These are phyloP conservation scores for Monomorium pharaonis DNA, from an alignment of 1,140 invertebrate species.

Conservation along the genomic window DNA sequence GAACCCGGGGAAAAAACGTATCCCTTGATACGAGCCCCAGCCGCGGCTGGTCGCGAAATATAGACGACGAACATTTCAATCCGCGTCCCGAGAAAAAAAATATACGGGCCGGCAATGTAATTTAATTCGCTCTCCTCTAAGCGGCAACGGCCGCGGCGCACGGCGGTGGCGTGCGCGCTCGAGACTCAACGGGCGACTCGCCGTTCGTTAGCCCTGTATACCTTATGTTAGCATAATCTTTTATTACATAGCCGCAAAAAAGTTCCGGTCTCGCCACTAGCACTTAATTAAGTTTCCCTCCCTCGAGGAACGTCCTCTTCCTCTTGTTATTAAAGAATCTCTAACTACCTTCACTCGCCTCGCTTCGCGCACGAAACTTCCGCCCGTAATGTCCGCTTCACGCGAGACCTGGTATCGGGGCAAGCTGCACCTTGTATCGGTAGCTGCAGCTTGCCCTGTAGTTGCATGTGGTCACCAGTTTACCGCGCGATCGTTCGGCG, in stretches of 20 bases:
- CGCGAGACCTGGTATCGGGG: not conserved
- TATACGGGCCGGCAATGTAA: constrained; percentile 29
- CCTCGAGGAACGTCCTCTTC: constrained; percentile 34
- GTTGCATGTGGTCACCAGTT: not conserved
- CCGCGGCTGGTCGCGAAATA: constrained; percentile 3
- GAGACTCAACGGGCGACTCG: constrained; percentile 45
- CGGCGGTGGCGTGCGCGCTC: not conserved
- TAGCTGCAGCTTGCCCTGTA: not conserved
- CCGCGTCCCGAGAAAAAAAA: constrained; percentile 20
- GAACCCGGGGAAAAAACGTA: not conserved
- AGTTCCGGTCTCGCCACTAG: constrained; percentile 45
- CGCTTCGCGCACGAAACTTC: constrained; percentile 10
- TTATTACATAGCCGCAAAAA: constrained; percentile 55
- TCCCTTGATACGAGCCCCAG: not conserved
- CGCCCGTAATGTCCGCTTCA: not conserved
- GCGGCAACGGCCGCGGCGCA: not conserved
- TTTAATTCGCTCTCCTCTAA: constrained; percentile 43
- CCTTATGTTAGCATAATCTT: constrained; percentile 61
- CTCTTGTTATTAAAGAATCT: constrained; percentile 59
- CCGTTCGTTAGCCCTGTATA: constrained; percentile 58
- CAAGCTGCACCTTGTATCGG: not conserved
- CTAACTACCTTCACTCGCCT: constrained; percentile 24
- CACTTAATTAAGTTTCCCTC: constrained; percentile 55
- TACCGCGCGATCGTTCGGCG: not conserved
- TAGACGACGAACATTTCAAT: constrained; percentile 49